Base-by-base conservation (phyloP, 2,888 invertebrate species). In the Agrotis segetum region DNA sequence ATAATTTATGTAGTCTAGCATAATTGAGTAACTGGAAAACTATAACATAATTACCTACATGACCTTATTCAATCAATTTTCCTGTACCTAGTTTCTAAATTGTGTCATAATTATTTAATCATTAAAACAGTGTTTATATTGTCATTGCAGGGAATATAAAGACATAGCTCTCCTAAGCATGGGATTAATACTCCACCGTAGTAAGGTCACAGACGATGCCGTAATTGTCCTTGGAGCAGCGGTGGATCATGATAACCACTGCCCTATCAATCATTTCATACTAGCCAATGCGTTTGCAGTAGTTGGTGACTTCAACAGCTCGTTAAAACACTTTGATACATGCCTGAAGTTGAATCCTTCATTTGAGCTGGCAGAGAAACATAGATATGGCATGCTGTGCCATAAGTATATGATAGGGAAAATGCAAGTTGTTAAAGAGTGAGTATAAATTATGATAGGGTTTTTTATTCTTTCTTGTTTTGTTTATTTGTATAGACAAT, bases 281-380 rank as follows among this genome's bases (percentile, higher is more conserved):
- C 93, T 98, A 17, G 98, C 97, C 11, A 98, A 98, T 89, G 97
- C 98, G 21, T 98, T 97, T 90, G 97, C 98, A 1, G 96, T 97
- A 16, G 84, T 97, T 44, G 97, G 97, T 0, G 97, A 98, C 77
- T 98, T 97, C 88, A 98, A 98, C 85, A 97, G 96, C 85, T 98
- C 98, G 0, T 92, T 98, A 71, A 90, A 87, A 71, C 93, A 95
- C 83, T 92, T 89, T 89, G 97, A 98, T 84, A 97, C 97, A 85
- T 97, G 97, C 67, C 89, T 98, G 60, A 97, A 97, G 87, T 89
- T 98, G 59, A 96, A 97, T 83, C 97, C 97, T 0, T 93, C 94
- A 61, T 97, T 97, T 91, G 96, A 97, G 78, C 94, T 97, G 56
- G 97, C 97, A 1, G 91, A 93, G 21, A 97, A 96, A 79, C 96